Evolutionary conservation across 2,888 invertebrate species (phyloP).

Genomic region (Maniola hyperantus): DNA sequence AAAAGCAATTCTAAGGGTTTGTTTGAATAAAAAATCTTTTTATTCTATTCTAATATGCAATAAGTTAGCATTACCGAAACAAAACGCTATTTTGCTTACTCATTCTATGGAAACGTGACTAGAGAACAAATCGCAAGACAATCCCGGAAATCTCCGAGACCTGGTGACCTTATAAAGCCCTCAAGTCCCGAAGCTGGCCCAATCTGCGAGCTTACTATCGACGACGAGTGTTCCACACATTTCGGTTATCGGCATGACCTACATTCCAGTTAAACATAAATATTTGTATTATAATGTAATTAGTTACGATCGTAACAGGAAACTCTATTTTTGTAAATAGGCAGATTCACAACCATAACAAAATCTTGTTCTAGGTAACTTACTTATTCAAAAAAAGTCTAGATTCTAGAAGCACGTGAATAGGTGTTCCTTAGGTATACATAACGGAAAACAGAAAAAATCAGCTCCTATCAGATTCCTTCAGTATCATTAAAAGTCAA

Average conservation of each 20-base stretch:
- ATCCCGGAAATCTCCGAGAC: constrained; percentile 13
- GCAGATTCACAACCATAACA: background rate
- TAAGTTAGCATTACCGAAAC: background rate
- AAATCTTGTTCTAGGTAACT: background rate
- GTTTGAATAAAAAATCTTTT: too few relatives aligned
- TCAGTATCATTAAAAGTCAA: too few relatives aligned
- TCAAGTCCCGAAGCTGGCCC: constrained; percentile 51
- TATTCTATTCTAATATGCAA: too few relatives aligned
- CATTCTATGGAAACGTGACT: background rate
- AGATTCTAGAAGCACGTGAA: too few relatives aligned
- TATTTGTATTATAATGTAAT: constrained; percentile 30
- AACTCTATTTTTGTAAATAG: constrained; percentile 21
- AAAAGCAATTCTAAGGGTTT: too few relatives aligned
- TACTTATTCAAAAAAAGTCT: too few relatives aligned
- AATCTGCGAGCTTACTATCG: constrained; percentile 46
- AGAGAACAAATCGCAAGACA: constrained; percentile 12
- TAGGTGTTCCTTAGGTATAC: too few relatives aligned
- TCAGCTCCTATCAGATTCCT: too few relatives aligned
- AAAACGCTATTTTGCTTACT: background rate
- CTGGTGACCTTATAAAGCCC: constrained; percentile 31
- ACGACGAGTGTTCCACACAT: constrained; percentile 47
- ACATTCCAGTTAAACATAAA: constrained; percentile 42
- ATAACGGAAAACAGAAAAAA: too few relatives aligned
- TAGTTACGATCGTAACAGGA: constrained; percentile 23
- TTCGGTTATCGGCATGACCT: constrained; percentile 61